phyloP scores from a whole-genome alignment of 1,140 invertebrate genomes.

The Drosophila lacteicornis region DNA sequence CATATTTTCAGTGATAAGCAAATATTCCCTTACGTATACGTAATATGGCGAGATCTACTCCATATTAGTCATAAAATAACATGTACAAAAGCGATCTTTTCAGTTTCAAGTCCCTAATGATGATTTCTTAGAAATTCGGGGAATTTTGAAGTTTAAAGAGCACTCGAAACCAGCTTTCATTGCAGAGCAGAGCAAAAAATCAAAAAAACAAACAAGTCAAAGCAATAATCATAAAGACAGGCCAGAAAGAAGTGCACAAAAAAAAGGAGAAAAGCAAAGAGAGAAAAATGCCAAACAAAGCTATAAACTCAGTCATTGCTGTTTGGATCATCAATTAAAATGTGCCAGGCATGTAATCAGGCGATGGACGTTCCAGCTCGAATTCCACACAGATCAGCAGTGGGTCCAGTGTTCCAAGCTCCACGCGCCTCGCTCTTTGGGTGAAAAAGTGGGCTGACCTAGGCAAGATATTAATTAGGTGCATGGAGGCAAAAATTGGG shows the following conservation, averaged over 20 bases:
- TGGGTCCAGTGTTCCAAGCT: background rate
- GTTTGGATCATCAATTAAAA: conserved; percentile 73
- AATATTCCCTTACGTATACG: conserved; percentile 18
- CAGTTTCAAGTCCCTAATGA: background rate
- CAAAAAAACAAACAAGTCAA: conserved; percentile 34
- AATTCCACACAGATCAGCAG: conserved; percentile 36
- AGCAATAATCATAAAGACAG: conserved; percentile 70
- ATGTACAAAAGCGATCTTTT: background rate
- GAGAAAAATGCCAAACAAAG: conserved; percentile 46
- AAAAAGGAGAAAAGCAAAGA: conserved; percentile 12
- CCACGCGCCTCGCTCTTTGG: conserved; percentile 4
- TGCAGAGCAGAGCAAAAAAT: conserved; percentile 10
- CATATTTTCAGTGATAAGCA: background rate
- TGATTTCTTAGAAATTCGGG: conserved; percentile 16
- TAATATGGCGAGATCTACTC: conserved; percentile 1
- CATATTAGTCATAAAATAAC: background rate
- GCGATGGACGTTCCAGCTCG: conserved; percentile 25
- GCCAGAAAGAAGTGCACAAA: conserved; percentile 36
- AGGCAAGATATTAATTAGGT: conserved; percentile 42
- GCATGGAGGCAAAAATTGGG: conserved; percentile 17
- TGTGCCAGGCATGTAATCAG: conserved; percentile 61
- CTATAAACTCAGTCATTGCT: conserved; percentile 46
- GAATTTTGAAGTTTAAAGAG: conserved; percentile 22
- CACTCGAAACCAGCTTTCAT: conserved; percentile 51
- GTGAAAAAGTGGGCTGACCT: conserved; percentile 48